A percentile compares a stretch with the other conserved stretches of the same genome.
Evolutionary conservation across 2,113 vertebrate species (phyloP).

Genomic region (Sitta europaea): DNA sequence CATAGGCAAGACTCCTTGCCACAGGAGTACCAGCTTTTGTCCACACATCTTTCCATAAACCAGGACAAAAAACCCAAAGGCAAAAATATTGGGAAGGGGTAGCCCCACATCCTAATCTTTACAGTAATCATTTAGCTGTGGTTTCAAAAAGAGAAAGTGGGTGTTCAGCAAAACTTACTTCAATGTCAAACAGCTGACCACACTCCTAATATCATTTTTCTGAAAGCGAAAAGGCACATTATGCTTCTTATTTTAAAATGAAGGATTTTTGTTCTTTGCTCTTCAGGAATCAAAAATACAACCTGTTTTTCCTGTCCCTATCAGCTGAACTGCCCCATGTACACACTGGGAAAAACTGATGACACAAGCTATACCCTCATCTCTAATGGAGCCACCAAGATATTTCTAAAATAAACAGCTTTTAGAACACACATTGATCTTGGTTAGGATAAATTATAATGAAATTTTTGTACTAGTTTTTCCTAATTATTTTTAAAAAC

Average conservation of each 20-base stretch:
- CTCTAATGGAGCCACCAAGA: background rate
- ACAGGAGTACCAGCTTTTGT: background rate
- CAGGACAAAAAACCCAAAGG: background rate
- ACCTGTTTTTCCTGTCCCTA: background rate
- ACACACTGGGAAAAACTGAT: background rate
- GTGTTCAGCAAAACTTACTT: slow-evolving; percentile 2
- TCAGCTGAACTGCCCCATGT: background rate
- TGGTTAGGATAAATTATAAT: slow-evolving; percentile 24
- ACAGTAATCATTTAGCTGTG: slow-evolving; percentile 4
- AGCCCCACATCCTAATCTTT: background rate
- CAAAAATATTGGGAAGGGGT: background rate
- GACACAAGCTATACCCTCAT: background rate
- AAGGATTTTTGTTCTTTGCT: background rate
- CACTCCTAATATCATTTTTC: background rate
- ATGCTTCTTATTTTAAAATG: background rate
- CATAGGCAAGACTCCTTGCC: background rate
- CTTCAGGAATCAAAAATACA: slow-evolving; percentile 33
- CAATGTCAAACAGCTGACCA: slow-evolving; percentile 17
- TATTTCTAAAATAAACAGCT: slow-evolving; percentile 52
- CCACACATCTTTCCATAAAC: background rate
- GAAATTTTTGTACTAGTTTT: slow-evolving; percentile 1
- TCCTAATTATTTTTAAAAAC: slow-evolving; percentile 34
- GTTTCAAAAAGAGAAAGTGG: slow-evolving; percentile 24
- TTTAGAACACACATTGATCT: background rate
- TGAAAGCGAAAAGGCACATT: background rate